phyloP scores from a whole-genome alignment of 2,888 invertebrate species.

The Melangyna quadrimaculata region DNA sequence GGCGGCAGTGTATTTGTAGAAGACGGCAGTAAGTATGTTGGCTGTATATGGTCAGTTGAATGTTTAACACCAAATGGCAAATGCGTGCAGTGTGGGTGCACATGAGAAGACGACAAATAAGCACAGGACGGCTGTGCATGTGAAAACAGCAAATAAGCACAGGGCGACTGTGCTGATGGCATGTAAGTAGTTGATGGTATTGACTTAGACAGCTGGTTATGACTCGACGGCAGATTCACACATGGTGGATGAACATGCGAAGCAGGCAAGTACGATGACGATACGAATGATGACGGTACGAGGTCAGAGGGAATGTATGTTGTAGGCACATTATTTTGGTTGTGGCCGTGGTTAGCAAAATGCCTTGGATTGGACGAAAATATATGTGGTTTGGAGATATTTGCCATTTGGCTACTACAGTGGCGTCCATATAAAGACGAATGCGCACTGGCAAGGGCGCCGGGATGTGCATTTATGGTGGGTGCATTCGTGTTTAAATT shows the following conservation, averaged over 20 bases:
- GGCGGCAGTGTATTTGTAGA: background rate
- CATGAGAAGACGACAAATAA: background rate
- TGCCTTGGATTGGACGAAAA: background rate
- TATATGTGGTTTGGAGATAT: background rate
- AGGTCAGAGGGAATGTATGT: no score
- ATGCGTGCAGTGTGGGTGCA: background rate
- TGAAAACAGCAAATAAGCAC: background rate
- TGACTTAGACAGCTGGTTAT: no score
- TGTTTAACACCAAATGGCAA: background rate
- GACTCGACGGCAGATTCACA: no score
- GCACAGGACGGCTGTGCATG: background rate
- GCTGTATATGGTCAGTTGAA: background rate
- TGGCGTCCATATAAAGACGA: no score
- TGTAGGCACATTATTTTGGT: no score
- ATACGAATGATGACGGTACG: background rate
- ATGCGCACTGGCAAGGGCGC: no score
- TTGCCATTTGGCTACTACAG: background rate
- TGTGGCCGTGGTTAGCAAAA: background rate
- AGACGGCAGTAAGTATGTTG: background rate
- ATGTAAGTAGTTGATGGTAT: no score
- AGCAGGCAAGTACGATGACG: background rate
- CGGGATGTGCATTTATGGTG: background rate
- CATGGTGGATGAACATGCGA: no score
- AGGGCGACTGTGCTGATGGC: no score
- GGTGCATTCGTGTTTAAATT: background rate